These are phyloP conservation scores for Setipinna tenuifilis DNA, from an alignment of 2,797 vertebrate species.

Conservation along the genomic window DNA sequence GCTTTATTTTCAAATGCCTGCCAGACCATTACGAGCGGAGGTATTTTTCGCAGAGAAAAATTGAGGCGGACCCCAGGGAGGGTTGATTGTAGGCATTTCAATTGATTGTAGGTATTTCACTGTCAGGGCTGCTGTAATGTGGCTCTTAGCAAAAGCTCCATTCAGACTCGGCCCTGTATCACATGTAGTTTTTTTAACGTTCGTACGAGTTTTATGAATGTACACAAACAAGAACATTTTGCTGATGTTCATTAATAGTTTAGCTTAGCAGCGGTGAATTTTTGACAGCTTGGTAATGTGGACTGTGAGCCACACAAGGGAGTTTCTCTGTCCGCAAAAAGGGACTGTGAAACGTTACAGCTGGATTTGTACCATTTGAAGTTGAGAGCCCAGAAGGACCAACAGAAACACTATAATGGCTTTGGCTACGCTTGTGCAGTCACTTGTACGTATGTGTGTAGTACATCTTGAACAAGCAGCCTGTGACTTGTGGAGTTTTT, in stretches of 20 bases:
- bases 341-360: not conserved
- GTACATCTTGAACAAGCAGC: not conserved
- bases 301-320: not conserved
- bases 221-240: conserved; percentile 20
- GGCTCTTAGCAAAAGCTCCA: conserved; percentile 11
- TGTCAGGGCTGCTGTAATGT: not conserved
- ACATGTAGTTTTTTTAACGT: not conserved
- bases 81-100: conserved; percentile 24
- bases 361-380: not conserved
- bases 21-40: not conserved
- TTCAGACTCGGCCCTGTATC: not conserved
- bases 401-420: not conserved
- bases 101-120: conserved; percentile 28
- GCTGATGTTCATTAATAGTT: conserved; percentile 1
- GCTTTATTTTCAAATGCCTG: conserved; percentile 10
- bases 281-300: conserved; percentile 16
- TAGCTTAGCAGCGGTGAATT: not conserved
- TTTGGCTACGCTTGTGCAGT: not conserved
- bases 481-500: not conserved
- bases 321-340: not conserved
- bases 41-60: not conserved
- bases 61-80: not conserved
- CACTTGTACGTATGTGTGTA: not conserved
- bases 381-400: not conserved
- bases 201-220: conserved; percentile 13